Evolutionary conservation across 1,140 invertebrate species (phyloP), one percentile per base, ranked within the genome.

Genomic region (Dryas iulia): DNA sequence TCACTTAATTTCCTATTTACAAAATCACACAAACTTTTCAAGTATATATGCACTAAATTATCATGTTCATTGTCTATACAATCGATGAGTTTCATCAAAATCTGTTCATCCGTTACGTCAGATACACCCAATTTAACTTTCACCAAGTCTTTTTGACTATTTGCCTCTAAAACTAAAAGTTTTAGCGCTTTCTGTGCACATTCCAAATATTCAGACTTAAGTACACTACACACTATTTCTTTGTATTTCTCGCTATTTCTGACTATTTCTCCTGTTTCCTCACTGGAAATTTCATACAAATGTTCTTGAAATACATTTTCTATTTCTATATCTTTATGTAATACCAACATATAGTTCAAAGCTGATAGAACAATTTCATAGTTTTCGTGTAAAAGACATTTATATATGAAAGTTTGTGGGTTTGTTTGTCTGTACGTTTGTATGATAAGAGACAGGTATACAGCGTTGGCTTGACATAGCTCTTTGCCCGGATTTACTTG

Each of bases 21-120:
- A 31, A 80, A 89, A 14, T 78, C 74, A 3, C 77, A 70, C 18
- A 92, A 66, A 66, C 80, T 87, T 14, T 79, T 71, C 35, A 92
- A 74, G 68, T 89, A 92, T 12, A 91, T 74, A 73, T 89, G 86
- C 10, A 74, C 89, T n/a, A 89, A 61, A 65, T 81, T 88, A 56
- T 92, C 86, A 54, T 87, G 84, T 66, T 86, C 86, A 12, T 70
- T 81, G 21, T 83, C 63, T 3, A 86, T 68, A 4, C 64, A 81
- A 8, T 81, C 31, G 5, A 84, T 59, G 1, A 89, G 59, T 25
- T 74, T 77, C 1, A 57, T 25, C 0, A 84, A 24, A 0, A 84
- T 66, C 25, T 35, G 26, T 14, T 76, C 74, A 30, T 81, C 72
- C 0, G 63, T 59, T 6, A 80, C 30, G 11, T 67, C 26, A 4